phyloP scores from a whole-genome alignment of 2,113 vertebrate species.

The Hylia prasina region DNA sequence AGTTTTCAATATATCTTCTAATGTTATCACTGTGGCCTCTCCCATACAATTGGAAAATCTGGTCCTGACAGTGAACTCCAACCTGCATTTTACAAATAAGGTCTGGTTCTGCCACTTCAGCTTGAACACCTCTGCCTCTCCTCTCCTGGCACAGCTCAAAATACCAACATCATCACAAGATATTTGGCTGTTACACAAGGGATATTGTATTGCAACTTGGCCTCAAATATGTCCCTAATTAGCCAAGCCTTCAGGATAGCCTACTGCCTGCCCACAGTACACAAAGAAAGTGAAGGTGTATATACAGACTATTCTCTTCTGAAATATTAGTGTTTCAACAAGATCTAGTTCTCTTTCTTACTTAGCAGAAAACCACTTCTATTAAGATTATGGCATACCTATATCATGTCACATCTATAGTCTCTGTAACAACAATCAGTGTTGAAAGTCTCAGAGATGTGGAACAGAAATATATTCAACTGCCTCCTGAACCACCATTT shows the following conservation, averaged over 20 bases:
- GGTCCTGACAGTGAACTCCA: neutral
- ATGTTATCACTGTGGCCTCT: neutral
- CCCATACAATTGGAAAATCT: neutral
- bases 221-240: neutral
- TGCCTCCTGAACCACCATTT: neutral
- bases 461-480: neutral
- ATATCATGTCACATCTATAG: neutral
- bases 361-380: neutral
- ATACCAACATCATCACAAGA: neutral
- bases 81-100: fast-evolving
- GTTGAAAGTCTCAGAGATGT: neutral
- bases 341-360: neutral
- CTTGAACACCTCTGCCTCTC: fast-evolving
- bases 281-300: neutral
- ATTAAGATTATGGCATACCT: neutral
- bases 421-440: neutral
- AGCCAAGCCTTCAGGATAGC: neutral
- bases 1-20: neutral
- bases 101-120: fast-evolving
- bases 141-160: neutral
- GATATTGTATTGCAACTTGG: neutral
- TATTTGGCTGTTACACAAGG: neutral
- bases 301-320: neutral
- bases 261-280: neutral
- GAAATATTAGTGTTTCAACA: neutral